phyloP scores from a whole-genome alignment of 2,888 invertebrate species.

The Thymelicus lineola region DNA sequence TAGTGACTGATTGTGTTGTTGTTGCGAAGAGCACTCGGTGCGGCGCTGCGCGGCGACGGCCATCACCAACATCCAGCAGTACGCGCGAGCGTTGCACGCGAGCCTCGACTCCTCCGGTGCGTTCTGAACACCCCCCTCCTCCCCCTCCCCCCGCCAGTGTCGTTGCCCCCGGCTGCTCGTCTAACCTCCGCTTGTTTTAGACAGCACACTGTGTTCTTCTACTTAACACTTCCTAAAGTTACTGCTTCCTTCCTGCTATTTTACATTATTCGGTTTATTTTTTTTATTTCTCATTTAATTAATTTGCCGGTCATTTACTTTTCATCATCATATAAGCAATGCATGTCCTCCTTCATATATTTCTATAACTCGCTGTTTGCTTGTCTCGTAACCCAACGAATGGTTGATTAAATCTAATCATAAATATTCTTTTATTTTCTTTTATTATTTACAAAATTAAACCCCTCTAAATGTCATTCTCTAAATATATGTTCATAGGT shows the following conservation, averaged over 20 bases:
- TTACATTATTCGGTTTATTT: neutral
- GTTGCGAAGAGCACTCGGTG: constrained; percentile 74
- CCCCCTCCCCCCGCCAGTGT: neutral
- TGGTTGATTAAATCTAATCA: neutral
- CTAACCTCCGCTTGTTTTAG: neutral
- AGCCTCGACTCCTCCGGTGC: constrained; percentile 57
- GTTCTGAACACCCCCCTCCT: constrained; percentile 44
- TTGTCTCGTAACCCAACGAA: neutral
- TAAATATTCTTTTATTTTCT: neutral
- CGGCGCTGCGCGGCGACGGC: constrained; percentile 88
- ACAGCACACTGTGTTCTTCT: neutral
- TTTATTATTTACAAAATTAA: too few relatives aligned
- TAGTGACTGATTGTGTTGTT: constrained; percentile 5
- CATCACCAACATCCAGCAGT: constrained; percentile 87
- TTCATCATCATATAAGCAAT: neutral
- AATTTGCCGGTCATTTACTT: neutral
- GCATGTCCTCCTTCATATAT: neutral
- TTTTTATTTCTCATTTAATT: too few relatives aligned
- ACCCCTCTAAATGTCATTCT: neutral
- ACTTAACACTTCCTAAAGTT: neutral
- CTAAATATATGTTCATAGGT: neutral
- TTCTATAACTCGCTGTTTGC: neutral
- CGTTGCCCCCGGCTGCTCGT: neutral
- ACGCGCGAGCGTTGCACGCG: constrained; percentile 83
- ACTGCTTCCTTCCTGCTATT: neutral